phyloP scores from a whole-genome alignment of 2,888 invertebrate species.

The Perizoma affinitatum region DNA sequence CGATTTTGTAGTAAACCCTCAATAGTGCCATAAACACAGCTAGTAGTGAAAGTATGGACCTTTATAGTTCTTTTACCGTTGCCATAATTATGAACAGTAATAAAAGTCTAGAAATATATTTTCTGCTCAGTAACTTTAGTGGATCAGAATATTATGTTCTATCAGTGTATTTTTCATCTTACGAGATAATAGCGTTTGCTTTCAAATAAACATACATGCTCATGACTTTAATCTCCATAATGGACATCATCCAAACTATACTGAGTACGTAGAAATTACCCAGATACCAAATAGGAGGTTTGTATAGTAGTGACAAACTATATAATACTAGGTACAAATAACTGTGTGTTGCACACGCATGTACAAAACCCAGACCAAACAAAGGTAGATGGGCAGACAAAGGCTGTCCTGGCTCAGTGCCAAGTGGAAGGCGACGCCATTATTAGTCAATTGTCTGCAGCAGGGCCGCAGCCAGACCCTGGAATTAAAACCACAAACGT shows the following conservation, averaged over 20 bases:
- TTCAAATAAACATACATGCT: no score
- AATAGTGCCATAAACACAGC: constrained; percentile 6
- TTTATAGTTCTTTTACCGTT: constrained; percentile 7
- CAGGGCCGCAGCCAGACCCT: constrained; percentile 24
- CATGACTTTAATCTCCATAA: no score
- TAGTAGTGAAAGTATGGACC: constrained; percentile 3
- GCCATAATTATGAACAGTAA: constrained; percentile 14
- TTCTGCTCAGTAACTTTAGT: constrained; percentile 8
- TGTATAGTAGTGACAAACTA: no score
- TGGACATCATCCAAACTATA: no score
- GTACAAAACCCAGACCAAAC: constrained; percentile 53
- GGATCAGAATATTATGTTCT: constrained; percentile 5
- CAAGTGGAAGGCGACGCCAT: constrained; percentile 53
- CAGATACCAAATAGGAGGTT: no score
- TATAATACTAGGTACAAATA: not conserved
- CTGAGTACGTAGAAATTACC: no score
- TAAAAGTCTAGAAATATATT: constrained; percentile 14
- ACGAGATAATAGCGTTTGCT: no score
- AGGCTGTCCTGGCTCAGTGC: constrained; percentile 64
- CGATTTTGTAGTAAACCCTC: constrained; percentile 14
- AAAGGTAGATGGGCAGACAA: constrained; percentile 66
- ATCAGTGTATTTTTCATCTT: no score
- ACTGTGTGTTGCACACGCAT: constrained; percentile 25
- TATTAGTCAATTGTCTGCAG: constrained; percentile 37
- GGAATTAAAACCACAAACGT: constrained; percentile 1